Evolutionary conservation across 2,113 vertebrate genomes (phyloP).

Genomic region (Psilopogon haemacephalus): DNA sequence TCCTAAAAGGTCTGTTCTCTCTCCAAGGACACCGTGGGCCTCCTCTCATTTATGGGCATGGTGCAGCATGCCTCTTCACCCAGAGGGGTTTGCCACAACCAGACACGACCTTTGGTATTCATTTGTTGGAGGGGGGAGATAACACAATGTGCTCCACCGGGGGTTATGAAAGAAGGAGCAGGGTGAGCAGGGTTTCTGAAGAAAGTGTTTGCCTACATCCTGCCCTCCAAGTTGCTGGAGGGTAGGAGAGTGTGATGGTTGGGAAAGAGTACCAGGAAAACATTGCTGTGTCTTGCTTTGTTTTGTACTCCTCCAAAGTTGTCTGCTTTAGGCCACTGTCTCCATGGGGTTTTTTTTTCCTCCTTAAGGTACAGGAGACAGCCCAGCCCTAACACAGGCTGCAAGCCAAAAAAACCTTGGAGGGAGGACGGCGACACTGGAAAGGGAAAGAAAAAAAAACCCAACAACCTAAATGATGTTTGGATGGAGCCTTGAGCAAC

Average conservation of each 20-base stretch:
- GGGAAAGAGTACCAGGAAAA: slow-evolving; percentile 30
- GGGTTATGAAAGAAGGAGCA: background rate
- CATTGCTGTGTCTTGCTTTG: background rate
- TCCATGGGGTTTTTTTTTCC: background rate
- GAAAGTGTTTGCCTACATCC: background rate
- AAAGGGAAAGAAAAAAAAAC: background rate
- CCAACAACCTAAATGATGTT: no score
- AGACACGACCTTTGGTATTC: slow-evolving; percentile 16
- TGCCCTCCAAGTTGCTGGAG: slow-evolving; percentile 22
- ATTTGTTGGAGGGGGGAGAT: background rate
- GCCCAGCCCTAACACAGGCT: background rate
- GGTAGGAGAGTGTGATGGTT: background rate
- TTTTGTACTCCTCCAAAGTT: background rate
- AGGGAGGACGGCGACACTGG: background rate
- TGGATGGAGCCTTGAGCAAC: no score
- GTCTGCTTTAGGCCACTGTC: slow-evolving; percentile 12
- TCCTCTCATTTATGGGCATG: slow-evolving; percentile 50
- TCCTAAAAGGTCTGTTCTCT: slow-evolving; percentile 38
- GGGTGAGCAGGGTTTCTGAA: slow-evolving; percentile 10
- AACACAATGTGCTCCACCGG: background rate
- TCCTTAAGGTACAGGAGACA: background rate
- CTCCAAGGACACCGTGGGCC: slow-evolving; percentile 28
- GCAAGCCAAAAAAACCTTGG: background rate
- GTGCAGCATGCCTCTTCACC: slow-evolving; percentile 39
- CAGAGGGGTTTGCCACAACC: background rate